Evolutionary conservation across 2,888 invertebrate genomes (phyloP).

Genomic region (Hoplodrina blanda): DNA sequence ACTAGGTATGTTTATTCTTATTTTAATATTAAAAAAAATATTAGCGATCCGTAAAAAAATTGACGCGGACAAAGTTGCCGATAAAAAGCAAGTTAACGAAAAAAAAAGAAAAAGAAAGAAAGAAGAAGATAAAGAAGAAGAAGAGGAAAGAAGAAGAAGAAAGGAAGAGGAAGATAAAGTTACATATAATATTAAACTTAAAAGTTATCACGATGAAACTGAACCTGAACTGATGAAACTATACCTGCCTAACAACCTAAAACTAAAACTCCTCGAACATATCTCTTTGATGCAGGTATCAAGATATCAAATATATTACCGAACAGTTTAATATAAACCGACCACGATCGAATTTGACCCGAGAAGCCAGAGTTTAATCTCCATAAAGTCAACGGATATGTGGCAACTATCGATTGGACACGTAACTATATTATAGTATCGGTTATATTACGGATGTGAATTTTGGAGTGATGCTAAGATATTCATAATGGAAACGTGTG

Average conservation of each 20-base stretch:
- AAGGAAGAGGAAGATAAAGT: no score
- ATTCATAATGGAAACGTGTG: constrained; percentile 17
- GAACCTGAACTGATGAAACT: constrained; percentile 25
- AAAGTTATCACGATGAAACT: constrained; percentile 14
- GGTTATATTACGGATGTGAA: constrained; percentile 16
- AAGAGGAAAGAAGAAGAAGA: no score
- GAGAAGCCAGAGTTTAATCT: constrained; percentile 51
- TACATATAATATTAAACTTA: no score
- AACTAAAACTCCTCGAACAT: constrained; percentile 27
- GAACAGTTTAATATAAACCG: constrained; percentile 50
- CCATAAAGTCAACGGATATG: constrained; percentile 53
- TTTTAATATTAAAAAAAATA: no score
- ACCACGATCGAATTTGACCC: constrained; percentile 25
- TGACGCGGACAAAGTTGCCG: no score
- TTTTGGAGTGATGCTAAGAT: constrained; percentile 26
- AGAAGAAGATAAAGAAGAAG: no score
- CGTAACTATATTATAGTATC: constrained; percentile 22
- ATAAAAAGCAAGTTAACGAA: no score
- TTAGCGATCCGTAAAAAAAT: no score
- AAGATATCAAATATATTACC: constrained; percentile 48
- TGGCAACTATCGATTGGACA: constrained; percentile 42
- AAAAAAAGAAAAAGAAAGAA: no score
- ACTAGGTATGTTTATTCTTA: no score
- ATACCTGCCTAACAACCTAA: constrained; percentile 14
- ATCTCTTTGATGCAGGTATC: constrained; percentile 32